These are phyloP conservation scores for Poeciliopsis occidentalis DNA, from an alignment of 2,113 vertebrate genomes.

Conservation along the genomic window DNA sequence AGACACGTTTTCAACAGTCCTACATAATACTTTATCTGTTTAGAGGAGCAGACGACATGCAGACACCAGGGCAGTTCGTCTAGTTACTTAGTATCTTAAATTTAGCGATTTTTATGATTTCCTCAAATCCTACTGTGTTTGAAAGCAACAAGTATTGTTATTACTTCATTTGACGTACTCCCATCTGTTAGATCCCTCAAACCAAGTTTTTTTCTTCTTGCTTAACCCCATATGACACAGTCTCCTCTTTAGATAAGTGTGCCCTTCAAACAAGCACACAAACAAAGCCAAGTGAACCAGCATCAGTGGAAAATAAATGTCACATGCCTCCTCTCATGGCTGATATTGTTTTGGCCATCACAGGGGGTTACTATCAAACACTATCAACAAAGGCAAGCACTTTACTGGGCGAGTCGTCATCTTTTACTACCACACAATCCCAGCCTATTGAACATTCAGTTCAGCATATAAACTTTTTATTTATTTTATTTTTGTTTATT, in stretches of 20 bases:
- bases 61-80: background rate
- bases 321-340: conserved; percentile 47
- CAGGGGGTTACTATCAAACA: conserved; percentile 36
- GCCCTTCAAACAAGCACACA: conserved; percentile 36
- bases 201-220: conserved; percentile 3
- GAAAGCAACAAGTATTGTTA: background rate
- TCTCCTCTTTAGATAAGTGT: conserved; percentile 25
- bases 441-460: conserved; percentile 6
- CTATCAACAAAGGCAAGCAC: conserved; percentile 29
- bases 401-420: conserved; percentile 12
- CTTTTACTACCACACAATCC: conserved; percentile 10
- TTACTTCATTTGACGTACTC: background rate
- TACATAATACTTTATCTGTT: background rate
- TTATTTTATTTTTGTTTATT: too few species aligned
- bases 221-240: conserved; percentile 27
- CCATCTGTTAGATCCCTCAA: background rate
- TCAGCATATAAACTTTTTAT: background rate
- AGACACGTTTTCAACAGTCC: background rate
- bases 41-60: background rate
- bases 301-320: conserved; percentile 59
- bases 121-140: background rate
- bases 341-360: conserved; percentile 38
- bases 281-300: conserved; percentile 38
- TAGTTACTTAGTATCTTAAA: background rate
- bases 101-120: background rate